phyloP scores from a whole-genome alignment of 1,140 invertebrate species.

The fruit fly (Drosophila melanogaster) region DNA sequence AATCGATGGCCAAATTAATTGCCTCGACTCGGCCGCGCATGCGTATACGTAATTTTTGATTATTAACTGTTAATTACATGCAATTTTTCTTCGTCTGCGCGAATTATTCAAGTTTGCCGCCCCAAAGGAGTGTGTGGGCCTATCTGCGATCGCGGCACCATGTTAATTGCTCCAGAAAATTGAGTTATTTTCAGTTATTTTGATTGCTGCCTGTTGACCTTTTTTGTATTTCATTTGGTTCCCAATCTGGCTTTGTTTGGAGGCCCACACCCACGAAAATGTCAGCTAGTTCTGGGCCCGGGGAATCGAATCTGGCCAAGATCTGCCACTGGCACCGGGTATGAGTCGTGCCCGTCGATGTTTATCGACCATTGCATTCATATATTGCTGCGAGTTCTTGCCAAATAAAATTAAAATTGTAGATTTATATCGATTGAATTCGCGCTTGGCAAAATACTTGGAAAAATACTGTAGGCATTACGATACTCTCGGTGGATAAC shows the following conservation, averaged over 20 bases:
- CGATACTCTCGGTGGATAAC: conserved; percentile 28
- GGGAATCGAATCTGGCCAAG: conserved; percentile 56
- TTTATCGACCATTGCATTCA: conserved; percentile 66
- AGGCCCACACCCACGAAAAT: conserved; percentile 71
- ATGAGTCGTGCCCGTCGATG: conserved; percentile 72
- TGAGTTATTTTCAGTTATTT: conserved; percentile 79
- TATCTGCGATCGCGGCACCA: conserved; percentile 56
- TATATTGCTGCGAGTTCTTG: conserved; percentile 48
- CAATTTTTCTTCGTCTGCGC: conserved; percentile 46
- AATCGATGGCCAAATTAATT: conserved; percentile 77
- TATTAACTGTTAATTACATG: conserved; percentile 77
- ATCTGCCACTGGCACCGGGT: conserved; percentile 53
- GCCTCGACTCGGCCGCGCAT: conserved; percentile 58
- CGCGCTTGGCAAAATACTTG: conserved; percentile 46
- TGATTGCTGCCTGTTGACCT: conserved; percentile 80
- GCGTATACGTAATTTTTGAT: conserved; percentile 78
- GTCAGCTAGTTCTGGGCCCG: conserved; percentile 42
- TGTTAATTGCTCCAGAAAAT: conserved; percentile 82
- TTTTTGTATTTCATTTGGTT: conserved; percentile 59
- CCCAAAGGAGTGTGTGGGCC: conserved; percentile 55
- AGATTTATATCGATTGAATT: conserved; percentile 73
- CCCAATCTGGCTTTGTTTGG: conserved; percentile 18
- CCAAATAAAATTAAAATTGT: conserved; percentile 79
- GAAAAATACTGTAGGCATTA: conserved; percentile 16
- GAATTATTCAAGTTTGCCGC: conserved; percentile 67